phyloP scores from a whole-genome alignment of 2,113 vertebrate genomes.

The Centrocercus urophasianus region DNA sequence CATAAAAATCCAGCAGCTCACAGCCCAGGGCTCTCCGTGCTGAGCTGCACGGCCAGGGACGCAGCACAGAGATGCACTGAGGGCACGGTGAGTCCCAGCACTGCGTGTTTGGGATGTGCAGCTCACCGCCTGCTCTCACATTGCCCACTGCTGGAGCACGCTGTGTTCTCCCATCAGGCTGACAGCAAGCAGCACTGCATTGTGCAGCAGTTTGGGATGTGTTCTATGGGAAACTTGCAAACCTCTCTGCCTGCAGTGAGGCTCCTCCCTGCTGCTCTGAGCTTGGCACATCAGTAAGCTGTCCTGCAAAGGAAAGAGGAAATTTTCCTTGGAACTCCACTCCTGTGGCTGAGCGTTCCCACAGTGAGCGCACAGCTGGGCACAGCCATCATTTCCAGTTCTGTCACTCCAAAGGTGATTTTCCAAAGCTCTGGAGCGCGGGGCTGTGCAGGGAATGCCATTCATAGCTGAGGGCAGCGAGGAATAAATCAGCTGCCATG shows the following conservation, averaged over 20 bases:
- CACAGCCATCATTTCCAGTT: neutral
- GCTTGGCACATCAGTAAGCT: neutral
- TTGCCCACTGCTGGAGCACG: fast-evolving
- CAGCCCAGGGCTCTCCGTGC: neutral
- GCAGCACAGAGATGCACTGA: neutral
- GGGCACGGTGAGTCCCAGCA: neutral
- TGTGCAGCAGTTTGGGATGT: neutral
- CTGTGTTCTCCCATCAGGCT: neutral
- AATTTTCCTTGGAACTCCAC: constrained; percentile 46
- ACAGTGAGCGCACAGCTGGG: constrained; percentile 23
- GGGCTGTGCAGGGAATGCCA: constrained; percentile 23
- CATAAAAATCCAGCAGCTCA: neutral
- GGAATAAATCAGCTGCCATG: neutral
- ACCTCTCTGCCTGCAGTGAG: neutral
- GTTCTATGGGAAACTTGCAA: neutral
- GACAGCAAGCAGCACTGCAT: neutral
- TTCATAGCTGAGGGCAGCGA: constrained; percentile 15
- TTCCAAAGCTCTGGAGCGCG: constrained; percentile 34
- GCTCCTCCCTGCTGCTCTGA: neutral
- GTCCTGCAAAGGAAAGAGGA: neutral
- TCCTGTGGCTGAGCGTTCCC: constrained; percentile 5
- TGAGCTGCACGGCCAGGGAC: too few species aligned
- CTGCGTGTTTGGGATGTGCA: neutral
- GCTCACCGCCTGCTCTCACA: neutral
- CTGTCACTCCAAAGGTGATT: constrained; percentile 16